Percentiles rank a stretch among this genome's conserved stretches.
Conservation (phyloP, 2,888 invertebrate genomes). For the Tuta absoluta region DNA sequence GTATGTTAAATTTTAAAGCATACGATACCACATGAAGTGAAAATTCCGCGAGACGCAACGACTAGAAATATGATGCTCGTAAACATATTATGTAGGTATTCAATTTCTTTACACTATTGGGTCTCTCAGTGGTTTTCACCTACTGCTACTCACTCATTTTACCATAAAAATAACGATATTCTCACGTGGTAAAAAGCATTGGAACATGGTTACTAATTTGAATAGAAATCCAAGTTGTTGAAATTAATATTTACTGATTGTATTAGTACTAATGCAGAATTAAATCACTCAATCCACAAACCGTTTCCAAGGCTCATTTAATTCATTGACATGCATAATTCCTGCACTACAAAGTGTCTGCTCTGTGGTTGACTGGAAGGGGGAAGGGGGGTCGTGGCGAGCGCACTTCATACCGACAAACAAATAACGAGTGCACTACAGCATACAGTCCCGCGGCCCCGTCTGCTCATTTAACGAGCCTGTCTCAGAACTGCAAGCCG, state of each 20-base stretch:
- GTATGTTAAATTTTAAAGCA: no score
- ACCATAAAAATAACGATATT: no score
- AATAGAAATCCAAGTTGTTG: not conserved
- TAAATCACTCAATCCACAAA: not conserved
- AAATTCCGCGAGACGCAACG: no score
- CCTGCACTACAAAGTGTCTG: slow-evolving; percentile 20
- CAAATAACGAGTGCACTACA: slow-evolving; percentile 21
- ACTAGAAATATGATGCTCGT: no score
- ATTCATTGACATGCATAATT: slow-evolving; percentile 11
- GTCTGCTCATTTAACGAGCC: slow-evolving; percentile 19
- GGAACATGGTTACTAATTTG: not conserved
- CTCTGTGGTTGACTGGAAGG: slow-evolving; percentile 2
- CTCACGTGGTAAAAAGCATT: no score
- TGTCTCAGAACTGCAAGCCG: slow-evolving; percentile 17
- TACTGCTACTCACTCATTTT: no score
- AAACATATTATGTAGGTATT: no score
- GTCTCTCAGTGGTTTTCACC: no score
- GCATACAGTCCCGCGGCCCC: not conserved
- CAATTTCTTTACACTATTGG: no score
- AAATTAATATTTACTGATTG: not conserved
- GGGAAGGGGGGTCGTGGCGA: not conserved
- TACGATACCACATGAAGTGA: no score
- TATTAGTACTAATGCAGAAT: not conserved
- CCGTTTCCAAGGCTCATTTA: slow-evolving; percentile 3
- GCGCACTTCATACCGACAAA: slow-evolving; percentile 25